Base-by-base conservation (phyloP, 1,140 invertebrate genomes). In the Diachasma alloeum region DNA sequence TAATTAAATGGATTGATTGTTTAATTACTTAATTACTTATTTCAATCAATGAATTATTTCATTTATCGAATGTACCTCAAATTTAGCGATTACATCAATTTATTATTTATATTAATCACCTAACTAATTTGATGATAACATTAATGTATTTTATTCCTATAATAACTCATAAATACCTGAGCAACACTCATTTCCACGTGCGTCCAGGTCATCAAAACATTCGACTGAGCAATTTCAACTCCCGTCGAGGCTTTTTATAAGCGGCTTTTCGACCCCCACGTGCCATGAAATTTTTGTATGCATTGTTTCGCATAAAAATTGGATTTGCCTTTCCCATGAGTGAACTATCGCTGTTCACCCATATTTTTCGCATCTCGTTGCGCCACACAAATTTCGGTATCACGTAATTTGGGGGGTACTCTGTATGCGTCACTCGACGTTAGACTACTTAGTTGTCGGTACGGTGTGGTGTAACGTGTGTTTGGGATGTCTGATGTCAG, bases 261-360 rank as follows among this genome's bases (percentile, higher is more conserved):
- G 22, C 24, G 22, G 24, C 13, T 63, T 63, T 26, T 63, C 24
- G 59, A 11, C 48, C 13, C 10, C 19, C 19, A 26, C 13, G 59
- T 63, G 59, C 2, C 59, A 24, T 63, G 59, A 63, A 63, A 63
- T 63, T 63, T 63, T 24, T 8, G 59, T 11, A 26, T 63, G 59
- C 24, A 63, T 63, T 63, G 59, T 63, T 63, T 22, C 15, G 59
- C 59, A 63, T 63, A 63, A 63, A 63, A 26, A 63, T 63, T 63
- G 19, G 59, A 63, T 63, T 63, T 63, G 19, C 5, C 48, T 26
- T 63, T 26, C 22, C 59, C 59, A 63, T 26, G 24, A 26, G 5
- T 15, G 22, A 26, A 31, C 3, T 63, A 63, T 31, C 59, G 59
- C 26, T 63, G 59, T 63, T 63, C 59, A 63, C 59, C 22, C 10